phyloP scores from a whole-genome alignment of 2,888 invertebrate genomes.

The Nephrotoma appendiculata region DNA sequence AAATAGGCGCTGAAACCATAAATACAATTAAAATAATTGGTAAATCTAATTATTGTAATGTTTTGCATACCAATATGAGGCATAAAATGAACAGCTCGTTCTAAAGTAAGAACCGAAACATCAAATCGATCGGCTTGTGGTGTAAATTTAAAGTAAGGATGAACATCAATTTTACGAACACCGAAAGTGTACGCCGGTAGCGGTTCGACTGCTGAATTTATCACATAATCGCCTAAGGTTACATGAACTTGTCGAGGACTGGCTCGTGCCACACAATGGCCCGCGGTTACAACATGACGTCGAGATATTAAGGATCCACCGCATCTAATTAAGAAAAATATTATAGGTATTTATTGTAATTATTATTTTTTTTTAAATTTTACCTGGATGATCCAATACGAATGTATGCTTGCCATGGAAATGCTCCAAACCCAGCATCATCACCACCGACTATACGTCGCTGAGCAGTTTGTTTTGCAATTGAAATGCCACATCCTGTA shows the following conservation, averaged over 20 bases:
- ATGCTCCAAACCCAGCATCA: conserved; percentile 86
- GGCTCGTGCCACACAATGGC: conserved; percentile 86
- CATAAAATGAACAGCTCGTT: conserved; percentile 79
- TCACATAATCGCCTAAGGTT: conserved; percentile 75
- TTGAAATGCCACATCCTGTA: conserved; percentile 78
- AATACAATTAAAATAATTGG: conserved; percentile 1
- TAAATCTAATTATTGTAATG: not conserved
- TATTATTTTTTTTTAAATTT: conserved; percentile 9
- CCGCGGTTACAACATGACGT: conserved; percentile 84
- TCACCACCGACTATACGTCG: conserved; percentile 84
- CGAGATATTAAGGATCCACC: conserved; percentile 84
- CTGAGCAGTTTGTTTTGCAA: conserved; percentile 73
- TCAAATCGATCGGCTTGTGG: conserved; percentile 86
- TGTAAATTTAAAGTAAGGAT: conserved; percentile 85
- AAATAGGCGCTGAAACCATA: conserved; percentile 57
- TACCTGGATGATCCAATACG: conserved; percentile 80
- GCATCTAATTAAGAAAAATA: conserved; percentile 43
- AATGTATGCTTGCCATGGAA: conserved; percentile 93
- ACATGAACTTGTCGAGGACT: conserved; percentile 83
- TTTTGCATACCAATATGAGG: conserved; percentile 54
- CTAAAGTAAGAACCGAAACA: conserved; percentile 76
- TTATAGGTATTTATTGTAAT: not conserved
- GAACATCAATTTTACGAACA: conserved; percentile 78
- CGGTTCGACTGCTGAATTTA: conserved; percentile 84
- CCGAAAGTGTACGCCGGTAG: conserved; percentile 85